Evolutionary conservation across 2,797 vertebrate genomes (phyloP).

Genomic region (Rhabdomys pumilio): DNA sequence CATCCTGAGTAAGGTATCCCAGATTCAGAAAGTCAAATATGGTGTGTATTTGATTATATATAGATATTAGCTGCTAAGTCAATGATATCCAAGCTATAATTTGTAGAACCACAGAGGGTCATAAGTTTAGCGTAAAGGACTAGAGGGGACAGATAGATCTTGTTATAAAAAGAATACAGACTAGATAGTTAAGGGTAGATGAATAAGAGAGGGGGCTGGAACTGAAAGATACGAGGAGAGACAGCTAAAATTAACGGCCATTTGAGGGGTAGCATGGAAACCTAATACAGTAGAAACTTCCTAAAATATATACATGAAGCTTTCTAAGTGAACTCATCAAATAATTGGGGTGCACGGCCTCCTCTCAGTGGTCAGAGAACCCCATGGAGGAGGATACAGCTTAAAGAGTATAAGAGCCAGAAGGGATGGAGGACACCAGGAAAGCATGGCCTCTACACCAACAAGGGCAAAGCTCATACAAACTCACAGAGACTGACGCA

Average conservation of each 20-base stretch:
- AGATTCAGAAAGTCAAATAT: not conserved
- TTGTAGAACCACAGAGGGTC: not conserved
- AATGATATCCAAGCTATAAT: not conserved
- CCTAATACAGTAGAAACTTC: not conserved
- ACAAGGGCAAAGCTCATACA: not conserved
- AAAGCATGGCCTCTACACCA: not conserved
- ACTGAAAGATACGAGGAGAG: not conserved
- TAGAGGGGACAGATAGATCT: not conserved
- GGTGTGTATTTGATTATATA: not conserved
- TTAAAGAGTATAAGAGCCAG: not conserved
- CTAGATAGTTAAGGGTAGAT: not conserved
- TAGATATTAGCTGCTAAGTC: not conserved
- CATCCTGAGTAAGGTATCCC: not conserved
- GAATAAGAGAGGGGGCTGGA: too few species aligned
- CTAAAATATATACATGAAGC: not conserved
- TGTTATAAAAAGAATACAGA: not conserved
- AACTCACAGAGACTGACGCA: not conserved
- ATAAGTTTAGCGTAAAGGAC: not conserved
- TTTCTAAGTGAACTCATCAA: not conserved
- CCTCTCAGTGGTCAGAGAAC: not conserved
- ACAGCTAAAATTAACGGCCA: not conserved
- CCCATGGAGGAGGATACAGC: not conserved
- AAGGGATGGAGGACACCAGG: not conserved
- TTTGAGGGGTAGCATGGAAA: not conserved
- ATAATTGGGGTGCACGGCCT: not conserved